Conservation (phyloP, 2,113 vertebrate species). For the Pholis gunnellus region DNA sequence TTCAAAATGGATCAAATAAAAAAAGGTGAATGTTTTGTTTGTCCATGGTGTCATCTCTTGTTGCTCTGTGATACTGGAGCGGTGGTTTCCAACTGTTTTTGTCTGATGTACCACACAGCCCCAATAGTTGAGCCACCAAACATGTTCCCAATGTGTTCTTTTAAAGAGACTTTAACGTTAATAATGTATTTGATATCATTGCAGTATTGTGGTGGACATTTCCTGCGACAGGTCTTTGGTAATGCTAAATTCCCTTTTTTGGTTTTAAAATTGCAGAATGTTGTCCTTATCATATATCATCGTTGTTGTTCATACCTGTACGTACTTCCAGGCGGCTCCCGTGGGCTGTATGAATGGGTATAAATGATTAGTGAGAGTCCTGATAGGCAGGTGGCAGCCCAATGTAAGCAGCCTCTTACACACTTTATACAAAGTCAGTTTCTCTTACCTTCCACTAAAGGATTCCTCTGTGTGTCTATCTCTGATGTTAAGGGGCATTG, state of each 20-base stretch:
- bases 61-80: background rate
- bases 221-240: background rate
- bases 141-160: background rate
- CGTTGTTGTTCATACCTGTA: too few relatives aligned
- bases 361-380: too few relatives aligned
- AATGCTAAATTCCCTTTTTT: background rate
- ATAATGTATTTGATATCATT: background rate
- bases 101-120: background rate
- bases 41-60: background rate
- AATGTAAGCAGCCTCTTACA: too few relatives aligned
- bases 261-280: background rate
- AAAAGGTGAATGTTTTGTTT: background rate
- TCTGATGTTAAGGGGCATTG: too few relatives aligned
- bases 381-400: too few relatives aligned
- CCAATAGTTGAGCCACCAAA: background rate
- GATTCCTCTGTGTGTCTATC: too few relatives aligned
- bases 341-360: too few relatives aligned
- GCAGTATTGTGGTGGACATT: background rate
- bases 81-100: background rate
- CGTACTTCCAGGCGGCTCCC: too few relatives aligned
- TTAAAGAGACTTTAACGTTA: too few relatives aligned
- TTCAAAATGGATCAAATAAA: background rate
- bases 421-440: too few relatives aligned
- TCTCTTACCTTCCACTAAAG: too few relatives aligned
- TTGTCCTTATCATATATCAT: background rate